Percentiles rank a stretch among this genome's conserved stretches.
These are phyloP conservation scores for Oedothorax gibbosus DNA, from an alignment of 1,140 invertebrate genomes.

Conservation along the genomic window DNA sequence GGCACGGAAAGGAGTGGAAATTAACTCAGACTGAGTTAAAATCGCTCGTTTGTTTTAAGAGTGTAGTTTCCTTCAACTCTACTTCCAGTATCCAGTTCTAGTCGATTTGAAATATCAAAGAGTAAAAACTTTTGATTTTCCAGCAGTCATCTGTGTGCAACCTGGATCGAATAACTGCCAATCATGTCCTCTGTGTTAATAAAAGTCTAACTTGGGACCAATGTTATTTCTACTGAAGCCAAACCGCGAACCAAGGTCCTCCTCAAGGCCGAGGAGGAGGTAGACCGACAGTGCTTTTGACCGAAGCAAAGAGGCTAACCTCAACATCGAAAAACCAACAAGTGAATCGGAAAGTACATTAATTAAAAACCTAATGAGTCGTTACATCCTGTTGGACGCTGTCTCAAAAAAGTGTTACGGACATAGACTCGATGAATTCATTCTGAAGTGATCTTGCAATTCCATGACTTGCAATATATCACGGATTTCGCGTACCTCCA, in stretches of 20 bases:
- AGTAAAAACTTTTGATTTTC: neutral
- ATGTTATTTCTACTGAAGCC: too few species aligned
- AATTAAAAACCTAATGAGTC: neutral
- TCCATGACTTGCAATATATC: neutral
- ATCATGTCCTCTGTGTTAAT: neutral
- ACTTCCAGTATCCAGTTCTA: constrained; percentile 15
- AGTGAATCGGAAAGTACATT: neutral
- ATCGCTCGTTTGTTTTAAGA: too few species aligned
- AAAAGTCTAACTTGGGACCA: neutral
- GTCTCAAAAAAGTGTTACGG: neutral
- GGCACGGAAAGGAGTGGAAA: too few species aligned
- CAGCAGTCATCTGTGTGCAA: constrained; percentile 20
- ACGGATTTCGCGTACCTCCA: constrained; percentile 1
- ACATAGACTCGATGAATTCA: neutral
- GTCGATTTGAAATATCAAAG: neutral
- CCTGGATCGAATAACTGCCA: neutral
- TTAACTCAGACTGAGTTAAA: too few species aligned
- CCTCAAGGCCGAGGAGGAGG: too few species aligned
- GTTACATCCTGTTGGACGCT: neutral
- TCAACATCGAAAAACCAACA: neutral
- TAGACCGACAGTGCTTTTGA: too few species aligned
- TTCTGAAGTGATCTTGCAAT: neutral
- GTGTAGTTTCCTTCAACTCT: neutral
- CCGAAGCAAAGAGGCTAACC: too few species aligned
- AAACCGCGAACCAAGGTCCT: too few species aligned